These are phyloP conservation scores for Naja naja DNA, from an alignment of 2,113 vertebrate genomes.

Conservation along the genomic window DNA sequence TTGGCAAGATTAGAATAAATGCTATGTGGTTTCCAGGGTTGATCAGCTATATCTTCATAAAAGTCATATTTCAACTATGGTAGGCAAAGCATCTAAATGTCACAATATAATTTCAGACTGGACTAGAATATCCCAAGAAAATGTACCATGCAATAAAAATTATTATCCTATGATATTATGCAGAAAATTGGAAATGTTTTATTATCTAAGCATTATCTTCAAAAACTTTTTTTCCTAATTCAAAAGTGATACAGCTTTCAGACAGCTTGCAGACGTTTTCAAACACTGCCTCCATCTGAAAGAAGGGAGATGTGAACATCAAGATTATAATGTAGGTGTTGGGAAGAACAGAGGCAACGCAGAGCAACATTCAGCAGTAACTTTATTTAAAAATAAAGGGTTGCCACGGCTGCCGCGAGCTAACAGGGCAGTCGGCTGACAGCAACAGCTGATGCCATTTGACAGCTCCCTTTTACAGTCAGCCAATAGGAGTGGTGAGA, in stretches of 20 bases:
- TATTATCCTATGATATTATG: background rate
- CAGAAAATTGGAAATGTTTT: background rate
- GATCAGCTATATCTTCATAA: background rate
- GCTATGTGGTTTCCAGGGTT: background rate
- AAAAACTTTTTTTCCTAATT: background rate
- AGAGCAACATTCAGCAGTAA: too few species aligned
- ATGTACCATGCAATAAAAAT: background rate
- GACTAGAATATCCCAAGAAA: background rate
- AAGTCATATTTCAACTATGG: background rate
- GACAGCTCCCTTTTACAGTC: too few species aligned
- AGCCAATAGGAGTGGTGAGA: too few species aligned
- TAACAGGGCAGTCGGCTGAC: too few species aligned
- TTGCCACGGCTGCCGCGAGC: too few species aligned
- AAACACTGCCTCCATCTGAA: background rate
- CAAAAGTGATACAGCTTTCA: background rate
- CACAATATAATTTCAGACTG: background rate
- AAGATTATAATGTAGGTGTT: too few species aligned
- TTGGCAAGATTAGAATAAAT: background rate
- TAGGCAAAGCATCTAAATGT: background rate
- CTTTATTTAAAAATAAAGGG: too few species aligned
- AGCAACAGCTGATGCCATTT: too few species aligned
- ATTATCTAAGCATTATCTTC: background rate
- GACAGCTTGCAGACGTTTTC: background rate
- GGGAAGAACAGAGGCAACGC: too few species aligned
- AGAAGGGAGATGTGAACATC: background rate